Percentiles rank a stretch among this genome's conserved stretches.
Evolutionary conservation across 2,113 vertebrate species (phyloP).

Genomic region (Dasyprocta punctata): DNA sequence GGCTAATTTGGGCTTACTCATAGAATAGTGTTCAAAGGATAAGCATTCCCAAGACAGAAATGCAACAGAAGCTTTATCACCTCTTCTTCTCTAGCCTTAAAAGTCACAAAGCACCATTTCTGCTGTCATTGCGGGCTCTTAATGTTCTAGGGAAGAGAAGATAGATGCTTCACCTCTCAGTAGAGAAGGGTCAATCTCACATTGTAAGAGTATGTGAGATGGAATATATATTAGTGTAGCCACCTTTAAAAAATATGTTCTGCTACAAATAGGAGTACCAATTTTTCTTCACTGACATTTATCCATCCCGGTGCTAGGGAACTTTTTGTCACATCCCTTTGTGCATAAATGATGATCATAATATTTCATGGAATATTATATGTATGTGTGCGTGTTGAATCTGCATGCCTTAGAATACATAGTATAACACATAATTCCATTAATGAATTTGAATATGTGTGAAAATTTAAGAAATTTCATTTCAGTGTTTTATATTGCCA

Average conservation of each 20-base stretch:
- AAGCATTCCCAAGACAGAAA: not conserved
- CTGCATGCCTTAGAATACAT: not conserved
- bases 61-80: not conserved
- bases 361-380: not conserved
- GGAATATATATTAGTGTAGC: not conserved
- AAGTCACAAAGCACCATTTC: not conserved
- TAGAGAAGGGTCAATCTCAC: not conserved
- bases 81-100: not conserved
- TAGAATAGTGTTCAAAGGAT: not conserved
- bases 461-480: not conserved
- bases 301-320: not conserved
- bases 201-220: not conserved
- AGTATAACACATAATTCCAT: not conserved
- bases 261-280: not conserved
- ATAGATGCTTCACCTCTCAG: not conserved
- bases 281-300: not conserved
- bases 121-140: not conserved
- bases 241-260: not conserved
- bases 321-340: conserved; percentile 4
- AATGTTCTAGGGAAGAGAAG: not conserved
- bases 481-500: not conserved
- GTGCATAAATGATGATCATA: not conserved
- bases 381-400: not conserved
- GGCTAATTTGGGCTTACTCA: not conserved
- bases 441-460: not conserved